Base-by-base conservation (phyloP, 1,140 invertebrate genomes). In the Sesamia nonagrioides region DNA sequence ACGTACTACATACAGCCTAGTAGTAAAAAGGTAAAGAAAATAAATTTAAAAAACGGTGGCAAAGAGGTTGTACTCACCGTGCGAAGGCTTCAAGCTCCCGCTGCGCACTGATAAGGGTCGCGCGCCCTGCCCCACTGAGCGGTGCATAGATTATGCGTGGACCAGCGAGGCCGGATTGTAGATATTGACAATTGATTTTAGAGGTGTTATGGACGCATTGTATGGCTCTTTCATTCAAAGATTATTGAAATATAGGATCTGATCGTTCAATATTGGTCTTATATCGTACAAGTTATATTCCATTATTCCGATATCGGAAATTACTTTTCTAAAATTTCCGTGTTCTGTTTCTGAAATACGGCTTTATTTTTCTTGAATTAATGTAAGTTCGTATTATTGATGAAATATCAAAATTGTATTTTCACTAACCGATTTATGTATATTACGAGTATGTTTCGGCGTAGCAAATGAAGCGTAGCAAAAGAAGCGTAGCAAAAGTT, bases 51-150 rank as follows among this genome's bases (percentile, higher is more conserved):
- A 17, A 21, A 13, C 33, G 17, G 69, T 74, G 15, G 13, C 68
- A 52, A 18, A 27, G 37, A 27, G 45, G 45, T 50, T 50, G 11
- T 71, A 78, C 86, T 91, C 71, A 89, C 89, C 87, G 84, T 87
- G 82, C 80, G 84, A 79, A 83, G 82, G 83, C 80, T 77, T 61
- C 83, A 83, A 82, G 78, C 52, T 82, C 80, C 83, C 79, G 50
- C 82, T 85, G 88, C 89, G 89, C 86, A 91, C 89, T 89, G 84
- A 86, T 86, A 86, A 84, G 61, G 80, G 81, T 80, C 81, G 84
- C 86, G 79, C 83, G 82, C 79, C 79, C 81, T 58, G 68, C 40
- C 54, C 27, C 52, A 61, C 18, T 50, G 45, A 69, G 42, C 66
- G 68, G 15, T 71, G 68, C 68, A 71, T 71, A 71, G 68, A 71